These are phyloP conservation scores for Arvicanthis niloticus DNA, from an alignment of 2,113 vertebrate genomes.

Conservation along the genomic window DNA sequence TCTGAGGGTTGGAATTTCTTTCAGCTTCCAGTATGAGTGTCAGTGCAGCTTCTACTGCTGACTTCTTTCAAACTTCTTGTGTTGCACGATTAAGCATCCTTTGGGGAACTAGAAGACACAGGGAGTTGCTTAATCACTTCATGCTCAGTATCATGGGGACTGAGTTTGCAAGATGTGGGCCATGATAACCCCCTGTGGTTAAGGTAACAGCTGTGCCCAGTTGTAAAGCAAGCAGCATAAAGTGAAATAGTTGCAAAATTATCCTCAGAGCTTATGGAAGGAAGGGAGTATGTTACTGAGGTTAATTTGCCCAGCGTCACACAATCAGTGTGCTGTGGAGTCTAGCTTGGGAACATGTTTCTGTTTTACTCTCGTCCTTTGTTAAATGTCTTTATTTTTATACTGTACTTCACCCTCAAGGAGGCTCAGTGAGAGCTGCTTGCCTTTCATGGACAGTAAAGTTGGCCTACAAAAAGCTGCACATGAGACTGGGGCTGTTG, in stretches of 20 bases:
- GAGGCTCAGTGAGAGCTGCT: not conserved
- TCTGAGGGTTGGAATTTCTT: slow-evolving; percentile 24
- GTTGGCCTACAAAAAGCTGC: not conserved
- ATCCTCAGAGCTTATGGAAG: not conserved
- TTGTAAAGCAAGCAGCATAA: slow-evolving; percentile 29
- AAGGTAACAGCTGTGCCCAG: slow-evolving; percentile 59
- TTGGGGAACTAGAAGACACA: slow-evolving; percentile 36
- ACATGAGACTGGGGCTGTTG: not conserved
- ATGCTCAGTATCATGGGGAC: slow-evolving; percentile 2
- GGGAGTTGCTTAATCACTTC: slow-evolving; percentile 58
- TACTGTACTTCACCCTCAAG: not conserved
- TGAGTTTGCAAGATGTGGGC: slow-evolving; percentile 49
- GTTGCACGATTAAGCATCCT: slow-evolving; percentile 55
- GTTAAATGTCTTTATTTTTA: slow-evolving; percentile 39
- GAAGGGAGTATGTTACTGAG: slow-evolving; percentile 2
- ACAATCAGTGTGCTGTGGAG: not conserved
- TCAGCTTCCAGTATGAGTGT: not conserved
- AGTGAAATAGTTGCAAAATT: slow-evolving; percentile 39
- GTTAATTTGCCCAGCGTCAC: slow-evolving; percentile 5
- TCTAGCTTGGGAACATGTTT: not conserved
- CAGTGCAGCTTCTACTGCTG: not conserved
- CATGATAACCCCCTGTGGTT: slow-evolving; percentile 45
- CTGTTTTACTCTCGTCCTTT: slow-evolving; percentile 12
- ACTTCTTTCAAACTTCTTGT: slow-evolving; percentile 41
- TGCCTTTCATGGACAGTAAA: not conserved